Percentiles rank a stretch among this genome's conserved stretches.
These are phyloP conservation scores for Epizoanthus fatuus DNA, from an alignment of 92 coral and sea anemone species.

Conservation along the genomic window DNA sequence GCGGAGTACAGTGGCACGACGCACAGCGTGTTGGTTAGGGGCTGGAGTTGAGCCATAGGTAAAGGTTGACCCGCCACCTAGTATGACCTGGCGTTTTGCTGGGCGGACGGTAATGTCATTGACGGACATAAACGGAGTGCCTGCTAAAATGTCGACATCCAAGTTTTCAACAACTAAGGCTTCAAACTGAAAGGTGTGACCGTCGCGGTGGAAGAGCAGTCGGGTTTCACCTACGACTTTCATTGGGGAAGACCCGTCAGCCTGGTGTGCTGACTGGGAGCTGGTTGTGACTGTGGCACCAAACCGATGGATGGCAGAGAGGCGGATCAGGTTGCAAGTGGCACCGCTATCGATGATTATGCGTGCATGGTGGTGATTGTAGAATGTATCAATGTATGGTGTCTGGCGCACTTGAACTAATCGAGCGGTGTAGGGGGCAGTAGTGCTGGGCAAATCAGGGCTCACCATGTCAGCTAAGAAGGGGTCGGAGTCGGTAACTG, in stretches of 20 bases:
- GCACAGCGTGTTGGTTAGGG: conserved; percentile 13
- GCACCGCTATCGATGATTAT: conserved; percentile 71
- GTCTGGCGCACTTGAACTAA: conserved; percentile 48
- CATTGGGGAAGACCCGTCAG: conserved; percentile 52
- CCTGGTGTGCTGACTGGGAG: conserved; percentile 55
- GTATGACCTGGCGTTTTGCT: conserved; percentile 37
- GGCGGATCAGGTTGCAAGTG: conserved; percentile 71
- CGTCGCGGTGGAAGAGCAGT: conserved; percentile 43
- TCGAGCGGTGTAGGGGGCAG: conserved; percentile 4
- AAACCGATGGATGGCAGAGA: conserved; percentile 57
- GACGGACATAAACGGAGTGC: conserved; percentile 70
- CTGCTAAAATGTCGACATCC: conserved; percentile 62
- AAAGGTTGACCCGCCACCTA: conserved; percentile 36
- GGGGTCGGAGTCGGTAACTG: conserved; percentile 15
- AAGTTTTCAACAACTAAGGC: conserved; percentile 71
- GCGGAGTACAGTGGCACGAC: conserved; percentile 42
- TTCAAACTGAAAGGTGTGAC: conserved; percentile 45
- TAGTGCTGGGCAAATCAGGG: background rate
- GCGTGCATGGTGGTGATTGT: conserved; percentile 53
- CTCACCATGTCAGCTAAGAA: background rate
- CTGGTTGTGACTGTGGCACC: conserved; percentile 4
- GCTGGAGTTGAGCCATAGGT: conserved; percentile 41
- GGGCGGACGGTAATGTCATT: conserved; percentile 77
- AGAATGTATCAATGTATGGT: conserved; percentile 60
- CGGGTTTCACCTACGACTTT: conserved; percentile 69